A percentile compares a stretch with the other conserved stretches of the same genome.
Conservation (phyloP, 2,113 vertebrate genomes). For the Oxygymnocypris stewartii region DNA sequence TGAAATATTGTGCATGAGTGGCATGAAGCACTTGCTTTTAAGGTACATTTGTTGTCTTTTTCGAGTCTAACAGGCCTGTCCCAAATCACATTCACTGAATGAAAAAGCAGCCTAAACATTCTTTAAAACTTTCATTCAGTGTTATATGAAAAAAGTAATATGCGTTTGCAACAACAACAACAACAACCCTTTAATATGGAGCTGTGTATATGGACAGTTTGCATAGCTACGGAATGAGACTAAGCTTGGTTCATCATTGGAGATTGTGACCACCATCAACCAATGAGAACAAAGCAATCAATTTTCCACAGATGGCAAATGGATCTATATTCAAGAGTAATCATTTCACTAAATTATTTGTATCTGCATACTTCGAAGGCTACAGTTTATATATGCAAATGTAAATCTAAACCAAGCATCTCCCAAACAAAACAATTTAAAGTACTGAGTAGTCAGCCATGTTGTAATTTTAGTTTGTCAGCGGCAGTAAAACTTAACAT, state of each 20-base stretch:
- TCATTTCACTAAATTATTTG: slow-evolving; percentile 52
- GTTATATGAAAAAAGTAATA: no score
- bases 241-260: not conserved
- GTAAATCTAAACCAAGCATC: slow-evolving; percentile 58
- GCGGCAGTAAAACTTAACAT: slow-evolving; percentile 47
- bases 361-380: slow-evolving; percentile 55
- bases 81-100: not conserved
- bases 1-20: no score
- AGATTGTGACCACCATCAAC: not conserved
- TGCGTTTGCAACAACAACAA: no score
- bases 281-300: not conserved
- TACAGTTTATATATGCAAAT: slow-evolving; percentile 61
- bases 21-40: no score
- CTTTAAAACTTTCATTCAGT: not conserved
- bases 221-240: not conserved
- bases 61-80: not conserved
- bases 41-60: not conserved
- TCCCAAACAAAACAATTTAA: slow-evolving; percentile 29
- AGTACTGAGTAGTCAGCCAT: slow-evolving; percentile 27
- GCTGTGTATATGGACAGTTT: not conserved
- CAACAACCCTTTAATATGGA: no score
- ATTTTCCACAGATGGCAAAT: not conserved
- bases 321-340: slow-evolving; percentile 37
- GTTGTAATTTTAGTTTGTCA: slow-evolving; percentile 46
- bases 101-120: not conserved